These are phyloP conservation scores for Actenoides lindsayi DNA, from an alignment of 2,113 vertebrate genomes.

Conservation along the genomic window DNA sequence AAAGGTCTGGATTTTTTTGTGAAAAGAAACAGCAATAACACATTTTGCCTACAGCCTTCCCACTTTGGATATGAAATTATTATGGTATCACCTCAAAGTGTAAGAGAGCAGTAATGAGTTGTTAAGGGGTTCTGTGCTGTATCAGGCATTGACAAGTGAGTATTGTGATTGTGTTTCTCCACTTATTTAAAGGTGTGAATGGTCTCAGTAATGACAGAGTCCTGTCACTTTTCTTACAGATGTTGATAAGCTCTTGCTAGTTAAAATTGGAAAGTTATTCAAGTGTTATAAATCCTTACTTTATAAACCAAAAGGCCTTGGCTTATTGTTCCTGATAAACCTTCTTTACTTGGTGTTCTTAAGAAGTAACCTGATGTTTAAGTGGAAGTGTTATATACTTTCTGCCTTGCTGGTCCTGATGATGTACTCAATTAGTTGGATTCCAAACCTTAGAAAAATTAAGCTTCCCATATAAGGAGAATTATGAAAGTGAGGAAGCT, in stretches of 20 bases:
- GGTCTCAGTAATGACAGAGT: background rate
- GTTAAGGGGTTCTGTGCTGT: background rate
- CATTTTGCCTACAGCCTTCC: background rate
- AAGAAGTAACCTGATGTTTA: background rate
- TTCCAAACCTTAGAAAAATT: background rate
- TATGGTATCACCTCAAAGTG: background rate
- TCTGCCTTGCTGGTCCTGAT: background rate
- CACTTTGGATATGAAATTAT: background rate
- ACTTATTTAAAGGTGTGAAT: background rate
- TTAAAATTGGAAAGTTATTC: background rate
- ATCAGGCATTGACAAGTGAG: background rate
- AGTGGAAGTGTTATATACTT: background rate
- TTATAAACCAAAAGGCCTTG: background rate
- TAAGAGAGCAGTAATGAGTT: background rate
- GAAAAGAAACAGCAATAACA: background rate
- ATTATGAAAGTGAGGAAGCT: background rate
- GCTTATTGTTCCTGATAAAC: background rate
- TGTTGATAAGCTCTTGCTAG: background rate
- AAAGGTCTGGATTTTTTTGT: background rate
- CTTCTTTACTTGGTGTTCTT: background rate
- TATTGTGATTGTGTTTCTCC: background rate
- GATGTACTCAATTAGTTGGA: background rate
- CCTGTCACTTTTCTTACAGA: background rate
- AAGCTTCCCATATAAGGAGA: background rate
- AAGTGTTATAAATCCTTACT: background rate